A percentile compares a stretch with the other conserved stretches of the same genome.
These are phyloP conservation scores for Lineus longissimus DNA, from an alignment of 1,140 invertebrate genomes.

Conservation along the genomic window DNA sequence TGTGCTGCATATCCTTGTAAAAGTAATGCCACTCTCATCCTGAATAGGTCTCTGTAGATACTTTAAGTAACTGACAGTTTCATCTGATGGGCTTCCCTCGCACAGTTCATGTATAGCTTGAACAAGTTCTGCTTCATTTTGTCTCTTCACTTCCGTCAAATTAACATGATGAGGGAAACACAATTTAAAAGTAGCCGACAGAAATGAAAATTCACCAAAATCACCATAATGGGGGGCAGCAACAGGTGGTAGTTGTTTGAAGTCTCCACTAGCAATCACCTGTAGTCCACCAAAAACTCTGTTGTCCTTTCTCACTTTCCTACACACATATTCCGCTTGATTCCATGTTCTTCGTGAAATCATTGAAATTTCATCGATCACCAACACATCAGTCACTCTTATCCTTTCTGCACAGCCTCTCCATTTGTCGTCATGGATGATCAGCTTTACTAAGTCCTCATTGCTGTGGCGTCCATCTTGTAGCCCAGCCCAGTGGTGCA, in stretches of 20 bases:
- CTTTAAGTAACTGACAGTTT: not conserved
- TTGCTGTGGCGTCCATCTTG: conserved; percentile 16
- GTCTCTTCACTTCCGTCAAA: not conserved
- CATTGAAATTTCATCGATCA: conserved; percentile 22
- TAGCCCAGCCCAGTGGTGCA: conserved; percentile 11
- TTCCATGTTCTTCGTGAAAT: conserved; percentile 4
- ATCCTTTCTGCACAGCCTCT: conserved; percentile 6
- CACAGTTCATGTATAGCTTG: not conserved
- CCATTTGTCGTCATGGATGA: conserved; percentile 12
- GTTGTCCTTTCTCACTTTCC: conserved; percentile 7
- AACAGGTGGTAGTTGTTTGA: conserved; percentile 20
- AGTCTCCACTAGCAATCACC: conserved; percentile 17
- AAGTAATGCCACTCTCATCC: not conserved
- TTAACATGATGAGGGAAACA: not conserved
- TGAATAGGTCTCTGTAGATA: not conserved
- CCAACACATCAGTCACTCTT: not conserved
- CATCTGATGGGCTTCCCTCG: not conserved
- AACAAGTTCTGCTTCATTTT: not conserved
- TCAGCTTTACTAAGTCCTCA: conserved; percentile 5
- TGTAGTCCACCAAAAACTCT: conserved; percentile 9
- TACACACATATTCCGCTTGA: conserved; percentile 16
- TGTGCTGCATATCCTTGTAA: not conserved
- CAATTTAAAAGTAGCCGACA: conserved; percentile 11
- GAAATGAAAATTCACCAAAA: conserved; percentile 15
- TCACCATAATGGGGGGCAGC: conserved; percentile 15